Conservation (phyloP, 2,797 vertebrate genomes). For the Botia almorhae region DNA sequence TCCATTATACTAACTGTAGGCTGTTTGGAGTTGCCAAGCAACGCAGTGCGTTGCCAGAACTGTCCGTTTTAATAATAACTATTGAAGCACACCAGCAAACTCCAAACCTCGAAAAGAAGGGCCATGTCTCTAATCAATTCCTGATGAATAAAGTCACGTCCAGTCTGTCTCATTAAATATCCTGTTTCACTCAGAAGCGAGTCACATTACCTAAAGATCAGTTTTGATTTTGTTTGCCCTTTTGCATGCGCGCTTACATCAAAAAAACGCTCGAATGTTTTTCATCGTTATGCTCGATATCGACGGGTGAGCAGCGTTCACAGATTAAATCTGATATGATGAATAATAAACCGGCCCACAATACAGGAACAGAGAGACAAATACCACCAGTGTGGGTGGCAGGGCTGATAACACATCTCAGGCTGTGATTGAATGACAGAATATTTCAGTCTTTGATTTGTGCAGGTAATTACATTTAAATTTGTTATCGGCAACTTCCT, state of each 20-base stretch:
- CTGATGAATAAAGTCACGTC: neutral
- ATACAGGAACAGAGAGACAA: constrained; percentile 28
- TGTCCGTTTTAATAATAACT: neutral
- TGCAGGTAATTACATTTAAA: neutral
- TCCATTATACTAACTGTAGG: too few relatives aligned
- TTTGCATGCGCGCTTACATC: constrained; percentile 1
- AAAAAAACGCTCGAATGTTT: constrained; percentile 8
- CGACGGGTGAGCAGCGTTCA: constrained; percentile 10
- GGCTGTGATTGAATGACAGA: constrained; percentile 25
- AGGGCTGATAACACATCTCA: constrained; percentile 56
- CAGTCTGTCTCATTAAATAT: neutral
- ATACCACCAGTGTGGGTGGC: constrained; percentile 12
- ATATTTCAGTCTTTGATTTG: neutral
- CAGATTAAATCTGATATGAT: constrained; percentile 33
- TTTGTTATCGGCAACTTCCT: constrained; percentile 6
- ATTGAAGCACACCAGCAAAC: neutral
- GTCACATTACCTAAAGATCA: neutral
- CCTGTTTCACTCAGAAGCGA: neutral
- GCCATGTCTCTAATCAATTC: neutral
- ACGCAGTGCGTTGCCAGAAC: neutral
- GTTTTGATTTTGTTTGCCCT: constrained; percentile 5
- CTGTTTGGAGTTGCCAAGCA: neutral
- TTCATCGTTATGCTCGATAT: constrained; percentile 25
- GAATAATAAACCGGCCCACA: constrained; percentile 36
- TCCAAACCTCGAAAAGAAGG: neutral